Base-by-base conservation (phyloP, 53 echinoderm and acorn worm species). In the Apostichopus leukothele region DNA sequence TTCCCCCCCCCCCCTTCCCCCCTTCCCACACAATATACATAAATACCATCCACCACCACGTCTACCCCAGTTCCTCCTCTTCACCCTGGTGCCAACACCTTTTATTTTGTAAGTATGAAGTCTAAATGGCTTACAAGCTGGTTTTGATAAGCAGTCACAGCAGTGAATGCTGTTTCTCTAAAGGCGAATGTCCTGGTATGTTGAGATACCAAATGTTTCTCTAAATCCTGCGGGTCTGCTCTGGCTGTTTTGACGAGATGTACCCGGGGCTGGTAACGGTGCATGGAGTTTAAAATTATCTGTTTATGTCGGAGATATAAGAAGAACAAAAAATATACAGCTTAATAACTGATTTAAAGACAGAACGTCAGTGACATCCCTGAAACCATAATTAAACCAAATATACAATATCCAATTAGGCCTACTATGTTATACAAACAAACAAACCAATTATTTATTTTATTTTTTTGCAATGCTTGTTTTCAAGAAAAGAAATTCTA, bases 251-350 rank as follows among this genome's bases (percentile, higher is more conserved):
- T 94, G 52, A 92, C 88, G 68, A 99, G 91, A 89, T 99, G 96
- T 27, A 99, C 91, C 3, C 99, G 88, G 7, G 99, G 99, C 76
- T 99, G 99, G 76, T 99, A 99, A 16, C 99, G 90, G 27, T 99
- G 99, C 99, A 99, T 99, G 1, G 99, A 99, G 75, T 99, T 99
- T 67, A 99, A 76, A 78, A 99, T 96, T 13, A 99, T 93, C 99
- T 99, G 90, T 6, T 23, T 6, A 71, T 71, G 4, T 71, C 18
- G 16, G 57, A 57, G 7, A 57, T 57, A 57, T 57, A 57, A 10
- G 10, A 57, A 57, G 10, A 10, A 57, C 7, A 57, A 7, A 57
- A 57, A 39, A 3, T 39, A 39, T 39, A 39, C 39, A 39, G 39
- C 39, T 39, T 39, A 39, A 3, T 39, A 3, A 39, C 39, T 39